A percentile compares a stretch with the other conserved stretches of the same genome.
phyloP scores from a whole-genome alignment of 2,113 vertebrate genomes.

The Alaudala cheleensis region DNA sequence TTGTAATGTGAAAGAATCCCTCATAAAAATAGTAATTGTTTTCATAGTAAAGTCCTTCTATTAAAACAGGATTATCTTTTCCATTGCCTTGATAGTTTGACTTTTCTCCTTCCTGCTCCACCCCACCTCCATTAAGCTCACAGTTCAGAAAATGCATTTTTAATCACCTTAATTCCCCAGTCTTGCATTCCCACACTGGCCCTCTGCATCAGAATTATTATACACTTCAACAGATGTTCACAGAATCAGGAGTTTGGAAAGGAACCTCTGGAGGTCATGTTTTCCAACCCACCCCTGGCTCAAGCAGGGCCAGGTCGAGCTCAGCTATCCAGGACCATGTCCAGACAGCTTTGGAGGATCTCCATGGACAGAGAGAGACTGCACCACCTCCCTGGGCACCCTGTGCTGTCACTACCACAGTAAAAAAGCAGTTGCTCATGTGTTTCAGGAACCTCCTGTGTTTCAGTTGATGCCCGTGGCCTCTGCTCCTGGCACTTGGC shows the following conservation, averaged over 20 bases:
- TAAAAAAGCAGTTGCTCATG: background rate
- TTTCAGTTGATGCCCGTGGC: rapidly evolving
- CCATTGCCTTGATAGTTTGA: background rate
- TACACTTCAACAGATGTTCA: background rate
- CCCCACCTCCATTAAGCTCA: background rate
- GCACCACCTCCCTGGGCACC: background rate
- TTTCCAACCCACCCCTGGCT: background rate
- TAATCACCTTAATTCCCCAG: background rate
- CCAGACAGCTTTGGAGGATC: background rate
- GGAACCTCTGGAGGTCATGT: background rate
- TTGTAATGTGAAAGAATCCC: background rate
- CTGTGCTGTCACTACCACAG: background rate
- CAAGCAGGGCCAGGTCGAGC: background rate
- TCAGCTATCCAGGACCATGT: background rate
- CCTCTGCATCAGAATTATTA: background rate
- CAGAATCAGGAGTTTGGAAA: background rate
- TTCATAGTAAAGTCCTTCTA: background rate
- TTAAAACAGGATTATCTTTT: background rate
- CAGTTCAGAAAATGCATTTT: background rate
- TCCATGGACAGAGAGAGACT: background rate
- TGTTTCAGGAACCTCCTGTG: background rate
- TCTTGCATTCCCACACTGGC: background rate
- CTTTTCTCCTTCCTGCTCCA: background rate
- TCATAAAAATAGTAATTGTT: background rate
- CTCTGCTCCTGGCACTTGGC: background rate